Evolutionary conservation across 2,888 invertebrate genomes (phyloP), one percentile per base, ranked within the genome.

Genomic region (Apocheima hispidaria): DNA sequence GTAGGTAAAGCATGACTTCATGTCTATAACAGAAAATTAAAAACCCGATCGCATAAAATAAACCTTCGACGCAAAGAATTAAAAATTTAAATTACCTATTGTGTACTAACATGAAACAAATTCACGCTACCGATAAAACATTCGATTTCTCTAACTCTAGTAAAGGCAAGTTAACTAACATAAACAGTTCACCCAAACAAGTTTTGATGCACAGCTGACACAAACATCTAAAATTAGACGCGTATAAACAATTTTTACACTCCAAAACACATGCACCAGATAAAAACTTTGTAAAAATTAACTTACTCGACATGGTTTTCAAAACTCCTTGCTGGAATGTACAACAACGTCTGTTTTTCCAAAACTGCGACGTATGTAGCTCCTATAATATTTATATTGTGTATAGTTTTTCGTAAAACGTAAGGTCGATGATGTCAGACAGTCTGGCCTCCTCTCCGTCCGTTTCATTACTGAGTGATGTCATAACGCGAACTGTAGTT

Each of bases 381-480:
- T 26, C n/a, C 10, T 20, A n/a, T n/a, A n/a, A n/a, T n/a, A n/a
- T n/a, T 12, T 36, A 16, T 26, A n/a, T 21, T 21, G 14, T 20
- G 30, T 53, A 4, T 33, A 18, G 41, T 41, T 20, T 43, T 12
- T 36, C n/a, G 5, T 43, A 30, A 28, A 9, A 14, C 33, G 53
- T 48, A 20, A 54, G 48, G 41, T 12, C 41, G 12, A 36, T 59
- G 60, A 60, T 54, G 54, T 60, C 60, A 60, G 51, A 53, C 59
- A 14, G 60, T 16, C 43, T 35, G 48, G 12, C 46, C 41, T 33
- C 4, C 49, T 3, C 36, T 4, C 28, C 14, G 57, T 21, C 52
- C 21, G 54, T 40, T 61, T 50, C 63, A 56, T 60, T 67, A 44
- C 16, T 26, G 66, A 48, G 60, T 72, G 69, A 72, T 69, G 69